Percentiles rank a stretch among this genome's conserved stretches.
phyloP scores from a whole-genome alignment of 2,797 vertebrate species.

The Chrosomus eos region DNA sequence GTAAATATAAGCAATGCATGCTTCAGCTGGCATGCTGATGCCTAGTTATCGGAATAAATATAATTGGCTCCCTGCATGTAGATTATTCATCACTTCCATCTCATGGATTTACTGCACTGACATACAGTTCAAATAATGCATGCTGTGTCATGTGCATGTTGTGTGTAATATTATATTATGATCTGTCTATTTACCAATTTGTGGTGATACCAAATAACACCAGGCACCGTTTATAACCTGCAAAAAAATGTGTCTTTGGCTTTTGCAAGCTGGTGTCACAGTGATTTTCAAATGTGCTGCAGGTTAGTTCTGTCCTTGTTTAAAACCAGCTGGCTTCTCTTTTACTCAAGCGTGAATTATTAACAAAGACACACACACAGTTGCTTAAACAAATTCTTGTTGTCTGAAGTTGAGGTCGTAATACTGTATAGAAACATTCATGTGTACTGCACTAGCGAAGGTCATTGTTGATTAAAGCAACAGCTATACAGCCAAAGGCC shows the following conservation, averaged over 20 bases:
- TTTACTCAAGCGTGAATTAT: conserved; percentile 13
- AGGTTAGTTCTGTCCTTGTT: conserved; percentile 25
- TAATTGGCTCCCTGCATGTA: conserved; percentile 8
- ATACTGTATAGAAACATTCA: not conserved
- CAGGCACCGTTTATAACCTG: not conserved
- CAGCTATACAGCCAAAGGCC: not conserved
- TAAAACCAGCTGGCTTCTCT: not conserved
- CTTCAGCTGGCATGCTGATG: conserved; percentile 11
- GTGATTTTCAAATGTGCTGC: conserved; percentile 2
- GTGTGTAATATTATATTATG: not conserved
- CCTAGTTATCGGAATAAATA: conserved; percentile 3
- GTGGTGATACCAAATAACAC: not conserved
- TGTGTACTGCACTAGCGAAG: not conserved
- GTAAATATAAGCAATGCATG: conserved; percentile 9
- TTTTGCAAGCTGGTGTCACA: not conserved
- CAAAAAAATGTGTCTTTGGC: not conserved
- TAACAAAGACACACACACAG: not conserved
- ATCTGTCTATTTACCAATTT: not conserved
- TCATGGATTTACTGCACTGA: not conserved
- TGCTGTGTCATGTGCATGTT: conserved; percentile 1
- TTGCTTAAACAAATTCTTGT: not conserved
- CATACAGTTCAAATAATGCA: not conserved
- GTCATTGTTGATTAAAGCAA: not conserved
- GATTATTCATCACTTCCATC: not conserved
- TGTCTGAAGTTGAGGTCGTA: not conserved